phyloP scores from a whole-genome alignment of 2,797 vertebrate species.

The Xenops minutus region DNA sequence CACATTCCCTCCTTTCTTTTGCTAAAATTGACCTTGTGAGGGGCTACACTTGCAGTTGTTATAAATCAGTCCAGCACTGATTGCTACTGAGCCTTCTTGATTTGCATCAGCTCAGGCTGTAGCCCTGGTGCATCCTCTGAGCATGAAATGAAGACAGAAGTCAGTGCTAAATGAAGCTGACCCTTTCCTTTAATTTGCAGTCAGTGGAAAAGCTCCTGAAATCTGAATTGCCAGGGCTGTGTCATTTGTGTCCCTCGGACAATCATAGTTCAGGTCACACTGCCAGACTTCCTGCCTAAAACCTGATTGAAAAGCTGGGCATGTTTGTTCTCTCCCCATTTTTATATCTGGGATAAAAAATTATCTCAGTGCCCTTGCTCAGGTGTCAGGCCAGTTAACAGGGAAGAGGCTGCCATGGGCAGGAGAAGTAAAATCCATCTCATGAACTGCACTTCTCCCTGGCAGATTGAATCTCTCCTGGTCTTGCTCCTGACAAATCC shows the following conservation, averaged over 20 bases:
- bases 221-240: neutral
- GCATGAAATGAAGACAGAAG: conserved; percentile 27
- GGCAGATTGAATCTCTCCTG: neutral
- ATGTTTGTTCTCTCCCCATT: neutral
- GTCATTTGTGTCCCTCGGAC: neutral
- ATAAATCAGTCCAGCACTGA: conserved; percentile 30
- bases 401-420: neutral
- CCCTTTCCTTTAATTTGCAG: conserved; percentile 24
- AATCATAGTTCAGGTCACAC: neutral
- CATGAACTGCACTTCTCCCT: neutral
- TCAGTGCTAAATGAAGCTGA: neutral
- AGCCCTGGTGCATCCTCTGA: neutral
- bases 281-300: neutral
- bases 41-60: conserved; percentile 18
- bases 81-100: conserved; percentile 43
- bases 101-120: conserved; percentile 23
- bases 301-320: conserved; percentile 2
- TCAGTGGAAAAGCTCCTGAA: neutral
- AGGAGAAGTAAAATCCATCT: neutral
- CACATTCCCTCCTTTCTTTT: conserved; percentile 9
- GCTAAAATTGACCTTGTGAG: conserved; percentile 48
- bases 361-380: conserved; percentile 9
- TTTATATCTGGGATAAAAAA: conserved; percentile 31
- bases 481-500: neutral
- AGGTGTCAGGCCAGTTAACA: neutral